phyloP scores from a whole-genome alignment of 2,888 invertebrate genomes.

The Volucella inflata region DNA sequence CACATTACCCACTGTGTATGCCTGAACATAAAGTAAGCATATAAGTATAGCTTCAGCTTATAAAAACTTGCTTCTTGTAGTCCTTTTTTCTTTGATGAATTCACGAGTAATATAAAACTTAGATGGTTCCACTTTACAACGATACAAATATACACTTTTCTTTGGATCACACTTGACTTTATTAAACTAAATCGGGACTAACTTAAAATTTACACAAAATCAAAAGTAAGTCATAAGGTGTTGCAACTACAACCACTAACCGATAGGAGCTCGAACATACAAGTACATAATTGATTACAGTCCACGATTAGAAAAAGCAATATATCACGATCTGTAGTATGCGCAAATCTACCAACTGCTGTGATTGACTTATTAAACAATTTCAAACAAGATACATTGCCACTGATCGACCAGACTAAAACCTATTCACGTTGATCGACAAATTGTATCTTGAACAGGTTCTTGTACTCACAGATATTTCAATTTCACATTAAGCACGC shows the following conservation, averaged over 20 bases:
- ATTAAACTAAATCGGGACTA: too few species aligned
- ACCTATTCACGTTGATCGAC: conserved; percentile 28
- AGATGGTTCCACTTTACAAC: too few species aligned
- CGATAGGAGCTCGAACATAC: too few species aligned
- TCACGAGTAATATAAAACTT: too few species aligned
- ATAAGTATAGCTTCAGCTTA: too few species aligned
- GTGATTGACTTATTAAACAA: conserved; percentile 65
- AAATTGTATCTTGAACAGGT: conserved; percentile 38
- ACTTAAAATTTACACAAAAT: too few species aligned
- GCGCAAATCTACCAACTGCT: conserved; percentile 39
- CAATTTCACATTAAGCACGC: conserved; percentile 47
- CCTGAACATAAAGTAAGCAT: too few species aligned
- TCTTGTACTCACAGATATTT: conserved; percentile 27
- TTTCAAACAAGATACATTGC: conserved; percentile 32
- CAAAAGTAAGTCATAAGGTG: not conserved
- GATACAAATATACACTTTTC: not conserved
- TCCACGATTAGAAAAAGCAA: conserved; percentile 16
- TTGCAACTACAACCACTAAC: too few species aligned
- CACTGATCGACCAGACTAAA: conserved; percentile 24
- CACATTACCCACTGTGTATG: too few species aligned
- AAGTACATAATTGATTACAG: not conserved
- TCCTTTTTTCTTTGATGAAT: too few species aligned
- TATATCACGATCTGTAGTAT: conserved; percentile 36
- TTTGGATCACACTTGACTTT: not conserved
- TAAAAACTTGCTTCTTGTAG: too few species aligned